Evolutionary conservation across 2,113 vertebrate genomes (phyloP).

Genomic region (Natator depressus): DNA sequence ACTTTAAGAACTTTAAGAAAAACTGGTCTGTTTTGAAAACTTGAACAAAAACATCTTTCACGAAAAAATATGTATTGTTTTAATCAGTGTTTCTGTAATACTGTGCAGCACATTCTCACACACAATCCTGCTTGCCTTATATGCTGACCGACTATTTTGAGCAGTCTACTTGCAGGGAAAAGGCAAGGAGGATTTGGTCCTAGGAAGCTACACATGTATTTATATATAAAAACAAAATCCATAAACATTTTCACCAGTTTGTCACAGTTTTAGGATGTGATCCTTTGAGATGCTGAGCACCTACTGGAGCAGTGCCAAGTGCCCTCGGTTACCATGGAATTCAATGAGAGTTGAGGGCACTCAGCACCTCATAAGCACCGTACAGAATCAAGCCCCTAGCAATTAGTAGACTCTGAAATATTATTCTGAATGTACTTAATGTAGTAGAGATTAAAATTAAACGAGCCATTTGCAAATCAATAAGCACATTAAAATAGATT

Average conservation of each 20-base stretch:
- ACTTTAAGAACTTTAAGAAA: no score
- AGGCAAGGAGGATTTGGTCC: accelerated
- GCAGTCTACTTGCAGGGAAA: not conserved
- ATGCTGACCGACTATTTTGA: not conserved
- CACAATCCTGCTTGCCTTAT: not conserved
- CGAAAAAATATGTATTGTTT: not conserved
- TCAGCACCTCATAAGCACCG: not conserved
- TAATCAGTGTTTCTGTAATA: not conserved
- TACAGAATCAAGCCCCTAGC: not conserved
- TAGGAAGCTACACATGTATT: not conserved
- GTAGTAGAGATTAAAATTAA: not conserved
- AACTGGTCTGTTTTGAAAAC: no score
- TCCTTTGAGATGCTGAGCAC: not conserved
- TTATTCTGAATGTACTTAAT: not conserved
- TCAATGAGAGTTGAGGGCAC: not conserved
- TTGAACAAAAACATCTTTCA: no score
- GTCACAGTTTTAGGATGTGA: not conserved
- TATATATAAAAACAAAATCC: not conserved
- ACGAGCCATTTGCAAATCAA: not conserved
- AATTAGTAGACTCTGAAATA: not conserved
- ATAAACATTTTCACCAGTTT: not conserved
- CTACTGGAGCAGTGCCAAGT: not conserved
- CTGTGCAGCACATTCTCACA: not conserved
- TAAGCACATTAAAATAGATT: not conserved
- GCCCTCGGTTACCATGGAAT: not conserved